Evolutionary conservation across 2,888 invertebrate genomes (phyloP).

Genomic region (Pyrrhosoma nymphula): DNA sequence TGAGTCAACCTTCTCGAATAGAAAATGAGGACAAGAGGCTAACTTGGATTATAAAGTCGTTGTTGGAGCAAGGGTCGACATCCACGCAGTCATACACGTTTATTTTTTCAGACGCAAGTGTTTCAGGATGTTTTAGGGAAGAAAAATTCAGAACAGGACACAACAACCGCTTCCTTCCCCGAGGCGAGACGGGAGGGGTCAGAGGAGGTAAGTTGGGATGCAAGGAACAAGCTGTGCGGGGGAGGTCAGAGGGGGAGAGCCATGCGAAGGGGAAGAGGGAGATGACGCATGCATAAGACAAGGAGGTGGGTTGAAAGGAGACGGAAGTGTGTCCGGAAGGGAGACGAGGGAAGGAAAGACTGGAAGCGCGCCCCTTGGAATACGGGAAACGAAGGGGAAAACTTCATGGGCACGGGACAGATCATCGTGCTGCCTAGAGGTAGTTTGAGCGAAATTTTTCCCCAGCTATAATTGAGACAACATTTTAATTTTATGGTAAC

Average conservation of each 20-base stretch:
- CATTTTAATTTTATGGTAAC: too few relatives aligned
- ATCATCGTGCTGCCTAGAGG: too few relatives aligned
- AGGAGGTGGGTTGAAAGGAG: neutral
- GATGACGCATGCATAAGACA: constrained; percentile 12
- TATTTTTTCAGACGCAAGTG: too few relatives aligned
- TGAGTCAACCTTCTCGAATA: too few relatives aligned
- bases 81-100: too few relatives aligned
- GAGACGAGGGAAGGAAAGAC: neutral
- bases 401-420: neutral
- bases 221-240: neutral
- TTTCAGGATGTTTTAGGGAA: too few relatives aligned
- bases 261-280: neutral
- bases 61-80: too few relatives aligned
- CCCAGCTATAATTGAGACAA: too few relatives aligned
- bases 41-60: too few relatives aligned
- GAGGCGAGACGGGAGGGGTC: neutral
- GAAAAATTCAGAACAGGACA: too few relatives aligned
- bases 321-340: neutral
- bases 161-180: neutral
- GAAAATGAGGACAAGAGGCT: too few relatives aligned
- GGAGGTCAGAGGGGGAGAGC: neutral
- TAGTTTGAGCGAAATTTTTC: too few relatives aligned
- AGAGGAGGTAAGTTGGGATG: constrained; percentile 5
- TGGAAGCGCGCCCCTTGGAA: constrained; percentile 26
- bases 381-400: constrained; percentile 8